phyloP scores from a whole-genome alignment of 1,140 invertebrate genomes.

The Lordiphosa collinella region DNA sequence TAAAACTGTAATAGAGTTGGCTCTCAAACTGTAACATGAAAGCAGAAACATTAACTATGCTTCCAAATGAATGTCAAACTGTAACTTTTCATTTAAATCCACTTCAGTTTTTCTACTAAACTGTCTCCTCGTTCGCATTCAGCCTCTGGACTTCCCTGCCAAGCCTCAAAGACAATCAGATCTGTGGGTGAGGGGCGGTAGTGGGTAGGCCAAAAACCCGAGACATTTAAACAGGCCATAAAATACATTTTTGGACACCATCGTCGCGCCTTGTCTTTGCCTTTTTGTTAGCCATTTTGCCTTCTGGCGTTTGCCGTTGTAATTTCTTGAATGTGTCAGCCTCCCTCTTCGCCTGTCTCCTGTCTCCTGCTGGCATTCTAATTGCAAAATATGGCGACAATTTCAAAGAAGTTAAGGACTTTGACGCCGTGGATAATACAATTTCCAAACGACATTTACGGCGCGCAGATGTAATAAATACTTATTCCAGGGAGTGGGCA shows the following conservation, averaged over 20 bases:
- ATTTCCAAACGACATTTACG: conserved; percentile 69
- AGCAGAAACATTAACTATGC: not conserved
- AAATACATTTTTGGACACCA: conserved; percentile 64
- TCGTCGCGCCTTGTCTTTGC: conserved; percentile 12
- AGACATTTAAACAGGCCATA: conserved; percentile 72
- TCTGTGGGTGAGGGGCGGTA: not conserved
- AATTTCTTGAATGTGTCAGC: conserved; percentile 74
- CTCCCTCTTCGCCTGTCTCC: too few relatives aligned
- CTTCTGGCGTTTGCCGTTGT: conserved; percentile 56
- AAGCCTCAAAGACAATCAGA: conserved; percentile 18
- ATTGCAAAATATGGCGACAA: conserved; percentile 76
- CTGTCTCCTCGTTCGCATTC: not conserved
- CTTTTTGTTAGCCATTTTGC: conserved; percentile 42
- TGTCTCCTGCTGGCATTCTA: conserved; percentile 25
- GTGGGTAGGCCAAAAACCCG: conserved; percentile 14
- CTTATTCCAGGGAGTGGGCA: conserved; percentile 14
- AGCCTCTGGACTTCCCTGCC: not conserved
- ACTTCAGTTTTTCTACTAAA: not conserved
- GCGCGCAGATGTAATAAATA: conserved; percentile 50
- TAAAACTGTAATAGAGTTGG: too few relatives aligned
- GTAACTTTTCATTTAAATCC: too few relatives aligned
- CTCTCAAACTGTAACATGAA: too few relatives aligned
- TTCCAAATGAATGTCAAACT: not conserved
- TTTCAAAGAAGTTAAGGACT: conserved; percentile 70
- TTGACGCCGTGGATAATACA: conserved; percentile 73